Evolutionary conservation across 1,140 invertebrate species (phyloP).

Genomic region (Eciton burchellii): DNA sequence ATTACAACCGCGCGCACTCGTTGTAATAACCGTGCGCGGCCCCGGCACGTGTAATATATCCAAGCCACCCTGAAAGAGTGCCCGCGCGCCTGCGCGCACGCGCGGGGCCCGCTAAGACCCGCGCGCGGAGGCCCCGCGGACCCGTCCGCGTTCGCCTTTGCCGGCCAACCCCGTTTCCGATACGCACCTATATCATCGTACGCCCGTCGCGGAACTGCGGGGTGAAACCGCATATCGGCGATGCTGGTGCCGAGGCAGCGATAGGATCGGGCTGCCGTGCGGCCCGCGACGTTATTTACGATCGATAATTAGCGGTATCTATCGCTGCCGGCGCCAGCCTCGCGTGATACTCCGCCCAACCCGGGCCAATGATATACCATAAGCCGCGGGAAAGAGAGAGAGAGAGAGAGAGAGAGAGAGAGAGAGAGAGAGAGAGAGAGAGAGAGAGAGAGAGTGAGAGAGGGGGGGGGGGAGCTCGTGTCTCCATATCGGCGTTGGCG

Average conservation of each 20-base stretch:
- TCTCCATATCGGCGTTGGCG: constrained; percentile 47
- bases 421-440: constrained; percentile 18
- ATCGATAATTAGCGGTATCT: constrained; percentile 86
- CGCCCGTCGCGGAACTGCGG: constrained; percentile 59
- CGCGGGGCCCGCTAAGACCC: constrained; percentile 35
- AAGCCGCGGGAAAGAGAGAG: constrained; percentile 32
- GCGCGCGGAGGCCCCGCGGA: constrained; percentile 39
- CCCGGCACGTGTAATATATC: constrained; percentile 70
- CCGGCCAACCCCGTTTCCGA: constrained; percentile 67
- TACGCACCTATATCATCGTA: constrained; percentile 74
- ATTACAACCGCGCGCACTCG: constrained; percentile 67
- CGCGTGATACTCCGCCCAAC: constrained; percentile 75
- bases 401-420: constrained; percentile 21
- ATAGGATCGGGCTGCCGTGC: constrained; percentile 77
- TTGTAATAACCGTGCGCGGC: constrained; percentile 70
- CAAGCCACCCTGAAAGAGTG: constrained; percentile 68
- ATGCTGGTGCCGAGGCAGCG: constrained; percentile 61
- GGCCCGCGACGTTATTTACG: constrained; percentile 82
- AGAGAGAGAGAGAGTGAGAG: constrained; percentile 33
- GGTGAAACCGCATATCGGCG: constrained; percentile 48
- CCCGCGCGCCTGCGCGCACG: constrained; percentile 39
- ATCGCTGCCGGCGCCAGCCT: constrained; percentile 84
- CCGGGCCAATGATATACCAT: constrained; percentile 73
- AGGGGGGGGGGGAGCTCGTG: constrained; percentile 16
- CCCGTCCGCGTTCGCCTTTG: constrained; percentile 44